Evolutionary conservation across 2,113 vertebrate species (phyloP), one percentile per base, ranked within the genome.

Genomic region (Phalacrocorax carbo): DNA sequence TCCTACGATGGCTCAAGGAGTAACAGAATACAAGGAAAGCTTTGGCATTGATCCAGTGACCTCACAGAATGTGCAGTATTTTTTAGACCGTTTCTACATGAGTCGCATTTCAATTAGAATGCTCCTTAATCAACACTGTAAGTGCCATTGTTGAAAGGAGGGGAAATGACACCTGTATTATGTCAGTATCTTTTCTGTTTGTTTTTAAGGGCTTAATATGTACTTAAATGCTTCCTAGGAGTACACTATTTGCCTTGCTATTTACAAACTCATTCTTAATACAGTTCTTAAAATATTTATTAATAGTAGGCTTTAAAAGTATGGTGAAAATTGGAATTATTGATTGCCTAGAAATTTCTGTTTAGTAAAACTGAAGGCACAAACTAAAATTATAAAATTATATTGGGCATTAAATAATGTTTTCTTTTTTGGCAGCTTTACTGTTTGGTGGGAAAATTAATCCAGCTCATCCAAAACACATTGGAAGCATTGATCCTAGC

Each of bases 101-200:
- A 99, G 99, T 95, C 99, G 99, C 90, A 99, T 99, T 95, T 99
- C 99, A 95, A 99, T 99, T 97, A 97, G 99, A 96, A 99, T 99
- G 99, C 97, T 99, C 90, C 99, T 99, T 51, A 99, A 99, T 98
- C 99, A 99, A 96, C 99, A 99, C 98, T 99, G 99, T 99, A 97
- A 98, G 99, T 98, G 72, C 88, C 18, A 11, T 5, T 84, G 61
- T 34, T 69, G 19, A 44, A 95, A 83, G 49, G 58, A 73, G 22
- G 60, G 84, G 80, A 77, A 66, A n/a, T 32, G 23, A 52, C 72
- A 81, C 61, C 38, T 91, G 49, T 49, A 76, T 38, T 73, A 5
- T 32, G 9, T 81, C 82, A 52, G 6, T 68, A 15, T 51, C 64
- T 87, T 86, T 94, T 81, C 40, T 27, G 61, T 94, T 86, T 38